These are phyloP conservation scores for Thunnus thynnus DNA, from an alignment of 2,113 vertebrate genomes.

Conservation along the genomic window DNA sequence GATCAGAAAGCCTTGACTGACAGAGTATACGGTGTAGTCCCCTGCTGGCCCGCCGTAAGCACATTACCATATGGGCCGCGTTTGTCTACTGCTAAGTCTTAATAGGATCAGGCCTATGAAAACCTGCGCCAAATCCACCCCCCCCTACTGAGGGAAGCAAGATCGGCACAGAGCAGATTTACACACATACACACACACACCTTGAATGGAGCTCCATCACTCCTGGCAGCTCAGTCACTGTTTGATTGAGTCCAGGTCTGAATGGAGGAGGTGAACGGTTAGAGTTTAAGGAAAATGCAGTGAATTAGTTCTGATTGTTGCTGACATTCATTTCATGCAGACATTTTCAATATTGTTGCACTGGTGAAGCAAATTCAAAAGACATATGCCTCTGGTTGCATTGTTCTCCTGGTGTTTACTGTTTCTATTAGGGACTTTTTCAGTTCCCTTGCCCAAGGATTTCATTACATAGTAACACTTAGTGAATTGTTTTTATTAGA, in stretches of 20 bases:
- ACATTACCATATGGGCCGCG: slow-evolving; percentile 76
- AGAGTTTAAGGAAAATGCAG: slow-evolving; percentile 25
- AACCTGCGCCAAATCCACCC: slow-evolving; percentile 54
- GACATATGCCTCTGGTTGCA: not conserved
- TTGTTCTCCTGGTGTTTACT: slow-evolving; percentile 19
- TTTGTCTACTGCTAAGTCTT: slow-evolving; percentile 70
- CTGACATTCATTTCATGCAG: slow-evolving; percentile 22
- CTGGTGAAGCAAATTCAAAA: not conserved
- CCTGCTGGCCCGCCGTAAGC: slow-evolving; percentile 60
- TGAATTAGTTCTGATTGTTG: slow-evolving; percentile 20
- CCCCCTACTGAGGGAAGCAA: slow-evolving; percentile 41
- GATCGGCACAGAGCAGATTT: slow-evolving; percentile 40
- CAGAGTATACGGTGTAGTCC: slow-evolving; percentile 27
- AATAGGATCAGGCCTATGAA: slow-evolving; percentile 75
- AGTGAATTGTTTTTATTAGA: slow-evolving; percentile 57
- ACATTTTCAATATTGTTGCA: slow-evolving; percentile 1
- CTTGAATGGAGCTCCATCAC: slow-evolving; percentile 44
- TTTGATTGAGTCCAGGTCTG: slow-evolving; percentile 63
- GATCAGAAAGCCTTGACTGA: slow-evolving; percentile 54
- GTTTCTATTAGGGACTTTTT: slow-evolving; percentile 23
- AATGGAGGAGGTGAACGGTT: slow-evolving; percentile 30
- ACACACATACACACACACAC: slow-evolving; percentile 49
- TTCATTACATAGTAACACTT: slow-evolving; percentile 33
- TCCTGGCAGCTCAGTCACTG: slow-evolving; percentile 45
- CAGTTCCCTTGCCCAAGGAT: slow-evolving; percentile 12